Percentiles rank a stretch among this genome's conserved stretches.
phyloP scores from a whole-genome alignment of 1,140 invertebrate genomes.

The Drosophila pseudoobscura region DNA sequence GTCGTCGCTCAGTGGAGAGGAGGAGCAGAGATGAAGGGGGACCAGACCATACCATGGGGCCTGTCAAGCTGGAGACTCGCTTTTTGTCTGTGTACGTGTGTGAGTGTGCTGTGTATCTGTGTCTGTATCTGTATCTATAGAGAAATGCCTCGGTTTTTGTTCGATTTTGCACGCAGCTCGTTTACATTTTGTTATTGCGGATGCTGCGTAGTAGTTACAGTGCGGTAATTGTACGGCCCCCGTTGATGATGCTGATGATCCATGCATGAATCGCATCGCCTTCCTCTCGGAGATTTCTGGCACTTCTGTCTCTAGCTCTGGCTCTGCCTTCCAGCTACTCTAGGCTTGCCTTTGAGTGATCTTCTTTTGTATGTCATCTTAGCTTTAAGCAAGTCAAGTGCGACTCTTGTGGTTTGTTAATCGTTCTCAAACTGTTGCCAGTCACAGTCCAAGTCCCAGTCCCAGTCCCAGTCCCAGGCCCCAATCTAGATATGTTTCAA shows the following conservation, averaged over 20 bases:
- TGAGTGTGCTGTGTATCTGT: slow-evolving; percentile 11
- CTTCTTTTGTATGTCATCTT: slow-evolving; percentile 40
- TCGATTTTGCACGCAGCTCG: slow-evolving; percentile 56
- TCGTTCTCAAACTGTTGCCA: slow-evolving; percentile 27
- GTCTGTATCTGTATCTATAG: slow-evolving; percentile 25
- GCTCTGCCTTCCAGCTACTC: not conserved
- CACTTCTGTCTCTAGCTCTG: not conserved
- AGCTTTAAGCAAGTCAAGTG: slow-evolving; percentile 46
- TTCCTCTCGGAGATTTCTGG: slow-evolving; percentile 3
- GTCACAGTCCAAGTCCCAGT: not conserved
- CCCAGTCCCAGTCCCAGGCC: not conserved
- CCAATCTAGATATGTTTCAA: slow-evolving; percentile 23
- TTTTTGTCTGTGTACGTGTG: slow-evolving; percentile 38
- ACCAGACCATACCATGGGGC: not conserved
- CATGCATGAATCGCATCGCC: slow-evolving; percentile 24
- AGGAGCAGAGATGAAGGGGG: not conserved
- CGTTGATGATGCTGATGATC: slow-evolving; percentile 18
- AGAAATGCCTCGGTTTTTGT: slow-evolving; percentile 13
- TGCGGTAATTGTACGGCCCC: slow-evolving; percentile 50
- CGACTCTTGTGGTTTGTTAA: slow-evolving; percentile 44
- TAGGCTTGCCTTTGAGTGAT: slow-evolving; percentile 33
- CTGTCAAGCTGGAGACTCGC: slow-evolving; percentile 24
- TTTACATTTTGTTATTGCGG: slow-evolving; percentile 43
- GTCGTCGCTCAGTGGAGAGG: slow-evolving; percentile 1
- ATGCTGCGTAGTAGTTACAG: slow-evolving; percentile 68